phyloP scores from a whole-genome alignment of 2,888 invertebrate genomes.

The Tachina lurida region DNA sequence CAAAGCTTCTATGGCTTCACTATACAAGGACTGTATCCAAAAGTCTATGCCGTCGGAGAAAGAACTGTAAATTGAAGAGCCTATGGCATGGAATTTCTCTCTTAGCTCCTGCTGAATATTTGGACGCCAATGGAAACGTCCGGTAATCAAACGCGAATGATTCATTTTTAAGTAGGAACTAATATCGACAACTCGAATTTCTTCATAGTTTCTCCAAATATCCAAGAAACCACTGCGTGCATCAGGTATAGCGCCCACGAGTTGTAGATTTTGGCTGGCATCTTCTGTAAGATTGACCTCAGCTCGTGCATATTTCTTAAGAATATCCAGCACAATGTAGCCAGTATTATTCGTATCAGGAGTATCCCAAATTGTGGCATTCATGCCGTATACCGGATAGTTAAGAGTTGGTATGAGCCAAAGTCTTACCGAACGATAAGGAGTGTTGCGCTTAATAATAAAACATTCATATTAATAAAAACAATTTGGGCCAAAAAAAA shows the following conservation, averaged over 20 bases:
- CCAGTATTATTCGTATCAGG: constrained; percentile 86
- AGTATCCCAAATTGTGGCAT: constrained; percentile 85
- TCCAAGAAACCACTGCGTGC: constrained; percentile 89
- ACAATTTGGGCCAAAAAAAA: background rate
- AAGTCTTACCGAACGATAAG: constrained; percentile 85
- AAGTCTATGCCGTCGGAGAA: constrained; percentile 85
- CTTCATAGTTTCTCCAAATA: constrained; percentile 92
- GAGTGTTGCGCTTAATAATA: constrained; percentile 84
- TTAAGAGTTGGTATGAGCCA: constrained; percentile 84
- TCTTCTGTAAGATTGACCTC: constrained; percentile 89
- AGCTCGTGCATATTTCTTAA: constrained; percentile 85
- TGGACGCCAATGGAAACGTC: constrained; percentile 91
- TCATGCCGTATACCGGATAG: constrained; percentile 85
- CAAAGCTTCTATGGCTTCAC: constrained; percentile 87
- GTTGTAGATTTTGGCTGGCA: constrained; percentile 87
- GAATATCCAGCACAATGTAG: constrained; percentile 85
- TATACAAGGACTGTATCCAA: constrained; percentile 87
- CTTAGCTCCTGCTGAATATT: constrained; percentile 86
- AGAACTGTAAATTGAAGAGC: constrained; percentile 84
- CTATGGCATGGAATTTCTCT: constrained; percentile 83
- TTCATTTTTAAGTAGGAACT: constrained; percentile 91
- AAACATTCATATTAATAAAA: background rate
- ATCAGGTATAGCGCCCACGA: constrained; percentile 90
- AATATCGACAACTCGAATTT: constrained; percentile 90
- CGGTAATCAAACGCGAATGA: constrained; percentile 91